phyloP scores from a whole-genome alignment of 2,888 invertebrate species.

The Amphiduros pacificus region DNA sequence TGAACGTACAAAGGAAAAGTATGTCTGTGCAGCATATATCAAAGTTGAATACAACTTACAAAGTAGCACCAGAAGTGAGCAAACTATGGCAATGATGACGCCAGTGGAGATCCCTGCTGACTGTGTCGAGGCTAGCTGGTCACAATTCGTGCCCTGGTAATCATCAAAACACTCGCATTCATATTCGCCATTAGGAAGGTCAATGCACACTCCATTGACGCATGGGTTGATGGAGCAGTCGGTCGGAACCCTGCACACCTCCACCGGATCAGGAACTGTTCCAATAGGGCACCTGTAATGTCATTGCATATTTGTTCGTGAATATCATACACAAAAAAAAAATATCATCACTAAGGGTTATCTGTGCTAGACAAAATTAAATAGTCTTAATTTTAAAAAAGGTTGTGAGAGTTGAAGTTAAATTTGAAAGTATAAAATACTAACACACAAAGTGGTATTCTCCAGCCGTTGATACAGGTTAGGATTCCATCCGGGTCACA shows the following conservation, averaged over 20 bases:
- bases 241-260: too few relatives aligned
- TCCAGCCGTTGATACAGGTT: slow-evolving; percentile 24
- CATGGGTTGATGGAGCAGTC: slow-evolving; percentile 26
- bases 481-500: slow-evolving; percentile 34
- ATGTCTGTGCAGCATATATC: too few relatives aligned
- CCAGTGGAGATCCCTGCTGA: neutral
- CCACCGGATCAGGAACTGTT: too few relatives aligned
- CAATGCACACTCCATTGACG: slow-evolving; percentile 16
- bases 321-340: too few relatives aligned
- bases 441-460: slow-evolving; percentile 8
- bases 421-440: too few relatives aligned
- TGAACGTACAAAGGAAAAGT: too few relatives aligned
- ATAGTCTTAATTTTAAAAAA: too few relatives aligned
- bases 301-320: too few relatives aligned
- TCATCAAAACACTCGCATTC: slow-evolving; percentile 92
- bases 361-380: too few relatives aligned
- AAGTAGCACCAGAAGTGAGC: slow-evolving; percentile 5
- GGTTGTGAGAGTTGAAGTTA: too few relatives aligned
- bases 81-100: neutral
- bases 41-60: slow-evolving; percentile 13
- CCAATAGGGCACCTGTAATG: too few relatives aligned
- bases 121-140: neutral
- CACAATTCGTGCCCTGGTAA: slow-evolving; percentile 74
- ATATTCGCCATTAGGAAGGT: neutral
- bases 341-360: too few relatives aligned